Evolutionary conservation across 1,140 invertebrate genomes (phyloP).

Genomic region (Bradynema listronoti): DNA sequence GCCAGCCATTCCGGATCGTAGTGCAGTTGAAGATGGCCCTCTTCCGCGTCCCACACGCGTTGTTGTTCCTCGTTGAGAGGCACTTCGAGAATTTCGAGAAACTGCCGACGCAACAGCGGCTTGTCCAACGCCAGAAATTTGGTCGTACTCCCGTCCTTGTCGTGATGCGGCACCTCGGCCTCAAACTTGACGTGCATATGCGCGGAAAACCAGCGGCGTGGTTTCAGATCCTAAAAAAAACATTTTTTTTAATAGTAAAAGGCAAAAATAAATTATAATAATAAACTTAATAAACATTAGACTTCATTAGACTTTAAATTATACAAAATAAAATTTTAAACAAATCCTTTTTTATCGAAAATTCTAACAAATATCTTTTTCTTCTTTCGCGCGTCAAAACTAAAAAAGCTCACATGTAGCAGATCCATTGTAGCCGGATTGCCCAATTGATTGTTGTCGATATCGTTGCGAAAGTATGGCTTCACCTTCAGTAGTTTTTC

Average conservation of each 20-base stretch:
- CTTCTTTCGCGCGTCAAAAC: too few species aligned
- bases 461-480: slow-evolving; percentile 76
- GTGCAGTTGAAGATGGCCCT: slow-evolving; percentile 22
- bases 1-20: slow-evolving; percentile 44
- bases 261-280: too few species aligned
- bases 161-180: slow-evolving; percentile 71
- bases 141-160: slow-evolving; percentile 16
- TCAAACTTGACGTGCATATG: slow-evolving; percentile 94
- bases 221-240: slow-evolving; percentile 69
- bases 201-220: slow-evolving; percentile 89
- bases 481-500: slow-evolving; percentile 72
- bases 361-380: too few species aligned
- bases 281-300: too few species aligned
- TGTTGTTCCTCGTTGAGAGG: slow-evolving; percentile 24
- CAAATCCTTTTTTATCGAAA: too few species aligned
- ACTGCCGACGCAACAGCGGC: slow-evolving; percentile 68
- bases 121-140: slow-evolving; percentile 87
- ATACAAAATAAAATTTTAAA: too few species aligned
- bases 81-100: slow-evolving; percentile 62
- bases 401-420: slow-evolving; percentile 9
- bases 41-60: not conserved
- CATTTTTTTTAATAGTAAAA: too few species aligned
- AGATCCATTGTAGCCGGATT: slow-evolving; percentile 73
- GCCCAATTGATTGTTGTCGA: slow-evolving; percentile 73
- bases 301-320: too few species aligned